Base-by-base conservation (phyloP, 2,113 vertebrate genomes). In the Brachyhypopomus occidentalis region DNA sequence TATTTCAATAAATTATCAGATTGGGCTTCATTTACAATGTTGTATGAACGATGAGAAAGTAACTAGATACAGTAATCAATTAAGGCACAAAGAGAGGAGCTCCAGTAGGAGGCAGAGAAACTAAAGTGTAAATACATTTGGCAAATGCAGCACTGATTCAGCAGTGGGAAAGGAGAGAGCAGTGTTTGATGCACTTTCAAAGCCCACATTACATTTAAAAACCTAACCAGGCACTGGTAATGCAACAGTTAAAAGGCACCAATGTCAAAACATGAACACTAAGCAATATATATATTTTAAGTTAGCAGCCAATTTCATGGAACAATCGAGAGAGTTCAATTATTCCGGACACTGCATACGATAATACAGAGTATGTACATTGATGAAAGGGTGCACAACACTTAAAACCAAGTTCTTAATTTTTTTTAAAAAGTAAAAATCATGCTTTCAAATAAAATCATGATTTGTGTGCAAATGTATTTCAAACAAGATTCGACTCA, bases 1-100 rank as follows among this genome's bases (percentile, higher is more conserved):
- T n/a, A 48, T 72, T 63, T 81, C 82, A 90, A 89, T 91, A 88
- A 88, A 75, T 90, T 88, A 88, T 77, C 79, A 85, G 72, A 75
- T 78, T 78, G 62, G 30, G 17, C 66, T 78, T 55, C 25, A 81
- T 87, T 86, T 84, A 84, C 78, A 85, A 63, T 72, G 45, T 71
- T 41, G 34, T 34, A 41, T 30, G 30, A 30, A 30, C 6, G 48
- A 8, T 48, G 71, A 62, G 22, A 45, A 70, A 48, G 76, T 8
- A 77, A 48, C 55, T 12, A 41, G 8, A 60, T 58, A 5, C 59
- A 25, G 67, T 25, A 3, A 45, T 30, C 30, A 58, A 34, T 79
- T 83, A 82, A 84, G 83, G 83, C 85, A 86, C 83, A 74, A 36
- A 5, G 7, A 36, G 25, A 38, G 74, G 30, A 22, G 52, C 34